Base-by-base conservation (phyloP, 2,113 vertebrate species). In the Scortum barcoo region DNA sequence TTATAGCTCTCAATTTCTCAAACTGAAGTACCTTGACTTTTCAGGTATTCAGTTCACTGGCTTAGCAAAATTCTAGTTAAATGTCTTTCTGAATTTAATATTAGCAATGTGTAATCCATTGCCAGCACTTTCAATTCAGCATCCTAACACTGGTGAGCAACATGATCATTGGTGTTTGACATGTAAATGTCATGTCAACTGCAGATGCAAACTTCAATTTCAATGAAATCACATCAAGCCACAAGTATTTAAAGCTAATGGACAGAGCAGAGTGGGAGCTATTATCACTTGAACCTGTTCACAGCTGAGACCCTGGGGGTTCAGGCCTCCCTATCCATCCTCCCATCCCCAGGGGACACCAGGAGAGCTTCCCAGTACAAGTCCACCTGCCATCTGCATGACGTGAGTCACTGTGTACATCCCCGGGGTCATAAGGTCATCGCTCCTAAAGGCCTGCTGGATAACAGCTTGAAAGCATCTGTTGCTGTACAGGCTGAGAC, bases 171-270 rank as follows among this genome's bases (percentile, higher is more conserved):
- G 16, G 24, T 13, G 7, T 17, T 44, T 14, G 11, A 76, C 22
- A 48, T 5, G 48, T 36, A 51, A 24, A 20, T 68, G 9, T 57
- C 50, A 42, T 56, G n/a, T 50, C 30, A 44, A 30, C 19, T 17
- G 17, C 33, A 53, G 53, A 62, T 68, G 46, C 51, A 44, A 33
- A 57, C 50, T 42, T 19, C 11, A 56, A 8, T 42, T 63, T 60
- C 26, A 74, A 20, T 78, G 53, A 48, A 28, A 63, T 79, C 73
- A 67, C 53, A 80, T 72, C 67, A 72, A 69, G 78, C 56, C 40
- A 13, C 1, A 19, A 71, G 66, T 91, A 88, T 85, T 80, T 87
- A 84, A 85, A 73, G 72, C 82, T 88, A 94, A 90, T 88, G 87
- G 89, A 87, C 58, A 33, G 40, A 51, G 68, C 33, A 46, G 61